A percentile compares a stretch with the other conserved stretches of the same genome.
phyloP scores from a whole-genome alignment of 1,140 invertebrate genomes.

The Xylocopa sonorina region DNA sequence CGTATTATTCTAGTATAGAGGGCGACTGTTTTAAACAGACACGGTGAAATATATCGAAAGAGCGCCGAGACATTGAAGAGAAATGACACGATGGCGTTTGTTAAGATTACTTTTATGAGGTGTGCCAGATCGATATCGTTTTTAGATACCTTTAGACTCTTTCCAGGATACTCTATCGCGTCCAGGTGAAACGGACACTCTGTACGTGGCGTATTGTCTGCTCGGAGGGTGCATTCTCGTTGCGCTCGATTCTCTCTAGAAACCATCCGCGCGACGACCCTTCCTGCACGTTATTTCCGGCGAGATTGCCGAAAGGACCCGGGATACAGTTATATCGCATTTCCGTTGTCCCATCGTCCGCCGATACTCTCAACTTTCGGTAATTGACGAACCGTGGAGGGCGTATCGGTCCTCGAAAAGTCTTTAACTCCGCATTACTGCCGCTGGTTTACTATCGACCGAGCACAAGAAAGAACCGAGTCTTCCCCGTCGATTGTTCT shows the following conservation, averaged over 20 bases:
- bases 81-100: too few species aligned
- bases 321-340: constrained; percentile 69
- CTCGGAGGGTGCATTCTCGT: constrained; percentile 45
- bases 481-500: too few species aligned
- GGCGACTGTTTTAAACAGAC: too few species aligned
- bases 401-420: constrained; percentile 38
- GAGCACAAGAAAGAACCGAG: background rate
- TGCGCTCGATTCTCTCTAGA: background rate
- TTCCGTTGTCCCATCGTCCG: constrained; percentile 39
- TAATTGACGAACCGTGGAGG: constrained; percentile 61
- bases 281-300: constrained; percentile 66
- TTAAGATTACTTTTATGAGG: too few species aligned
- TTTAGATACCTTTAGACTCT: too few species aligned
- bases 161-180: too few species aligned
- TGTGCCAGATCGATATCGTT: too few species aligned
- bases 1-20: constrained; percentile 57
- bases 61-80: too few species aligned
- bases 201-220: too few species aligned
- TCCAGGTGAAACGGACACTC: too few species aligned
- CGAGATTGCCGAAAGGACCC: constrained; percentile 68
- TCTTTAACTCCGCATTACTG: constrained; percentile 42
- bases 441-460: background rate
- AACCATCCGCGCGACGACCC: constrained; percentile 42
- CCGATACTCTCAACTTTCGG: constrained; percentile 51
- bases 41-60: too few species aligned